A percentile compares a stretch with the other conserved stretches of the same genome.
phyloP scores from a whole-genome alignment of 2,113 vertebrate genomes.

The Odontophorus gujanensis region DNA sequence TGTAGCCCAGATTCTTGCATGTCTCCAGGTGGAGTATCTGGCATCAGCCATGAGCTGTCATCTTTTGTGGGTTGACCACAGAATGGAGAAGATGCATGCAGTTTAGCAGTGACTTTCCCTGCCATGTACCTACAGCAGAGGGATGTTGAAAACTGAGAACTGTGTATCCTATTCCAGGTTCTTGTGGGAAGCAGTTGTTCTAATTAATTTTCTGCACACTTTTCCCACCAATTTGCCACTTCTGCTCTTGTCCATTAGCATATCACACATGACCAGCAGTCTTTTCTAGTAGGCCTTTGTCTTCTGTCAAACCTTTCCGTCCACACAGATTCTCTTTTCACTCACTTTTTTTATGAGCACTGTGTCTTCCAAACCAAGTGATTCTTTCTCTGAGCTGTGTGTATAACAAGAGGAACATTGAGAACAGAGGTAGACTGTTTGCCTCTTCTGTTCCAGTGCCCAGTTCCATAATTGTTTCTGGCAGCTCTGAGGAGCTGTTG shows the following conservation, averaged over 20 bases:
- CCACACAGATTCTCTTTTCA: not conserved
- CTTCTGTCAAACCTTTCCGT: not conserved
- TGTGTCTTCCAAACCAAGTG: not conserved
- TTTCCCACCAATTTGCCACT: not conserved
- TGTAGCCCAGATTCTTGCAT: not conserved
- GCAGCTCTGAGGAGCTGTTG: conserved; percentile 52
- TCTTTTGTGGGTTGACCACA: not conserved
- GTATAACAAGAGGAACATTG: conserved; percentile 39
- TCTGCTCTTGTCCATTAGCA: not conserved
- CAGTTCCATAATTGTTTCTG: conserved; percentile 64
- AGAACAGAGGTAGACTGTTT: conserved; percentile 54
- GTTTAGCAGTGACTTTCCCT: conserved; percentile 17
- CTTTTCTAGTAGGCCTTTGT: not conserved
- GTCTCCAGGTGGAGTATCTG: not conserved
- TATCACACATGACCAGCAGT: not conserved
- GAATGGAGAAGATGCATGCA: not conserved
- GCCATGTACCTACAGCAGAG: conserved; percentile 25
- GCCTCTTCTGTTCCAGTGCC: conserved; percentile 61
- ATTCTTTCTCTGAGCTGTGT: conserved; percentile 27
- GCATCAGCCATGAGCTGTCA: not conserved
- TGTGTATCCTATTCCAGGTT: not conserved
- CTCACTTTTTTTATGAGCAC: not conserved
- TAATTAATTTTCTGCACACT: conserved; percentile 5
- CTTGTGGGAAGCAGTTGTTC: not conserved
- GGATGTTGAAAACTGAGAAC: not conserved